Evolutionary conservation across 2,888 invertebrate genomes (phyloP), one percentile per base, ranked within the genome.

Genomic region (Harpagoxenus sublaevis): DNA sequence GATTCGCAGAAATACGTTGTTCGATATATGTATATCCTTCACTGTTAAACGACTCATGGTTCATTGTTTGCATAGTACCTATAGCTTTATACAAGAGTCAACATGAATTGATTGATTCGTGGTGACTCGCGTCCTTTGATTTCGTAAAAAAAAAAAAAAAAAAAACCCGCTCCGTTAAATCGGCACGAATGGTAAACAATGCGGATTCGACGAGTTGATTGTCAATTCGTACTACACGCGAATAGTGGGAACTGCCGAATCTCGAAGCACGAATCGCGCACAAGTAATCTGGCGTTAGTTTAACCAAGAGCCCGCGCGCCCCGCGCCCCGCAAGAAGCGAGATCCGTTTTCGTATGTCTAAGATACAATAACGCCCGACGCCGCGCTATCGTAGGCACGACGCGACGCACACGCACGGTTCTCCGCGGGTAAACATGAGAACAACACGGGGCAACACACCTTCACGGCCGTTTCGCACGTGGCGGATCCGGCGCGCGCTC

Each of bases 391-490:
- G 57, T 74, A 45, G 71, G 42, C 28, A 9, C 31, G 31, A 60
- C 42, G 60, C 23, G 23, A 23, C 23, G 23, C 23, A 23, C 23
- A 23, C 42, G 60, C 10, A 12, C 15, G 23, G 18, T 15, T 12
- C 39, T 31, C n/a, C n/a, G 55, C 31, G 42, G 42, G 35, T 70
- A 78, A 78, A 78, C 45, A 71, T 42, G 42, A 78, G 55, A 70
- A 78, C 70, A 70, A 70, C 73, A 78, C 71, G 31, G 78, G 42
- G 55, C 42, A 78, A 71, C 42, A 62, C 31, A 70, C 55, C 73
- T 71, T 78, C 68, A 78, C 55, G 55, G 31, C n/a, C 78, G 78
- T 45, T 57, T 45, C 42, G 78, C 71, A 78, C 78, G 71, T 78
- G 71, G 68, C 23, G 23, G 48, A 35, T 75, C 23, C 23, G 48